Percentiles rank a stretch among this genome's conserved stretches.
These are phyloP conservation scores for Tiaroga cobitis DNA, from an alignment of 2,797 vertebrate genomes.

Conservation along the genomic window DNA sequence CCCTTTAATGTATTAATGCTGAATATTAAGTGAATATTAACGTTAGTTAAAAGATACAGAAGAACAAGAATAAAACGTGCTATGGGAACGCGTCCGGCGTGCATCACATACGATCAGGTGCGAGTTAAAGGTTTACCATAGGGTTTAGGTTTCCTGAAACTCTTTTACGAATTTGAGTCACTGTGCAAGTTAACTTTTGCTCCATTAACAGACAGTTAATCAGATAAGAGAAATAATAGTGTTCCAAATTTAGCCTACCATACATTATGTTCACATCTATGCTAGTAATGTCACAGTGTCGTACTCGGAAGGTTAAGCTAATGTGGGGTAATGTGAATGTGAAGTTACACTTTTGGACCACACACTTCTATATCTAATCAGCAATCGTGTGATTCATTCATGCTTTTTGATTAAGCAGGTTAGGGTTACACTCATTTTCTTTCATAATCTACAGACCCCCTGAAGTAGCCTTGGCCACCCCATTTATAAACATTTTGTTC, in stretches of 20 bases:
- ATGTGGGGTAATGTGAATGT: background rate
- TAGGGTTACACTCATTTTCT: background rate
- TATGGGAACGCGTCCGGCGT: no score
- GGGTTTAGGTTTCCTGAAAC: background rate
- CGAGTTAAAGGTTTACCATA: background rate
- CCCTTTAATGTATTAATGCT: background rate
- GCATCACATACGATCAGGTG: background rate
- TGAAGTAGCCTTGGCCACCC: background rate
- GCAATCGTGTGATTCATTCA: background rate
- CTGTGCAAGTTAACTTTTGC: background rate
- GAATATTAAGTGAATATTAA: background rate
- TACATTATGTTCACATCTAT: background rate
- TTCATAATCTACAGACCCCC: background rate
- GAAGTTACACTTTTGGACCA: background rate
- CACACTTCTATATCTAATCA: background rate
- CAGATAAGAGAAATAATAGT: background rate
- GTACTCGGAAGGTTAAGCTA: background rate
- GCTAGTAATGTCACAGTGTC: background rate
- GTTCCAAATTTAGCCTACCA: background rate
- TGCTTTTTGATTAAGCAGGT: background rate
- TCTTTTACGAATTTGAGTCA: background rate
- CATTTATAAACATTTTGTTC: background rate
- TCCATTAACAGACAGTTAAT: background rate
- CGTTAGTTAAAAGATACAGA: background rate
- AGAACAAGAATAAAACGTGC: background rate